Base-by-base conservation (phyloP, 92 coral and sea anemone species). In the Phenganax subtilis region DNA sequence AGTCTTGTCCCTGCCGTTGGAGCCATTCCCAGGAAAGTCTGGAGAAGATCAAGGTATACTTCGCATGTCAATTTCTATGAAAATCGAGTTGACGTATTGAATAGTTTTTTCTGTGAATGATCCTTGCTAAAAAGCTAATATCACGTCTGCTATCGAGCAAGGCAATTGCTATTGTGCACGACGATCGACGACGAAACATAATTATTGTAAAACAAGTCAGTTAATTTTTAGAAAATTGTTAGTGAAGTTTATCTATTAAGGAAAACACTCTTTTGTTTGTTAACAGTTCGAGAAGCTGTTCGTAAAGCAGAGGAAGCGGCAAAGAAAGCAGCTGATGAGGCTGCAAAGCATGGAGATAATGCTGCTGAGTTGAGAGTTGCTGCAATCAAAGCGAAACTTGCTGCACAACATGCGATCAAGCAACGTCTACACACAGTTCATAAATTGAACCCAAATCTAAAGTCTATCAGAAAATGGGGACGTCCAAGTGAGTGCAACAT, bases 221-320 rank as follows among this genome's bases (percentile, higher is more conserved):
- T 37, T 37, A 1, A 37, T 37, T 37, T 4, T 37, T 37, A 37
- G 47, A 37, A 37, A 37, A 37, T 37, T 37, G 47, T 37, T 37
- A 37, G 47, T 37, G 47, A 37, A 66, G 71, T 54, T 16, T 10
- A 77, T 20, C 6, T 10, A 25, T 14, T 2, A 7, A 8, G 16
- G 9, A 16, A 17, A 3, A 2, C 9, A 17, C 17, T 9, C 2
- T 14, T 47, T 3, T 10, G 6, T 55, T 30, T 85, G 15, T 16
- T 61, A 66, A 5, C 64, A 93, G 98, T 94, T 14, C 89, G 89
- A 81, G 97, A 91, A 72, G 90, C 97, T 27, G 98, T 94, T 6
- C 94, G 91, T 60, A 94, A 83, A 68, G 98, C 98, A 15, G 98
- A 94, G 66, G 80, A 89, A 65, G 98, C 93, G 14, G 98, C 98